Conservation (phyloP, 2,113 vertebrate genomes). For the Triplophysa dalaica region DNA sequence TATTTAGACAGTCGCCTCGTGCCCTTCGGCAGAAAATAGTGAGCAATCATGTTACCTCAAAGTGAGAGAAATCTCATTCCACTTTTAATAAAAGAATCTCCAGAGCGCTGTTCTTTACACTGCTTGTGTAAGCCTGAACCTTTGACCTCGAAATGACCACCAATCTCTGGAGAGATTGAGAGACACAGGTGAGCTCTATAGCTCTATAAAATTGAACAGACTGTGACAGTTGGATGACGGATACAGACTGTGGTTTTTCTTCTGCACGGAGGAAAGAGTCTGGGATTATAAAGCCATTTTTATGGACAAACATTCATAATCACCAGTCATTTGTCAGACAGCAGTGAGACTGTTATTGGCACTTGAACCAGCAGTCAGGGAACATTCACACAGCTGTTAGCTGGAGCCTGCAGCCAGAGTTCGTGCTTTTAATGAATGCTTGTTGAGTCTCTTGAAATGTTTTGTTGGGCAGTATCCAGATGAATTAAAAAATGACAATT, state of each 20-base stretch:
- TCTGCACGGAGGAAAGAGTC: background rate
- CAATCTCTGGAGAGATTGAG: background rate
- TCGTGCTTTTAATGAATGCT: background rate
- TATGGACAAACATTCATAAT: constrained; percentile 19
- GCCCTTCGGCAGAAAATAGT: background rate
- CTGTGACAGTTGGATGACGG: background rate
- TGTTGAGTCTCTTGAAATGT: background rate
- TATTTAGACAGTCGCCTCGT: background rate
- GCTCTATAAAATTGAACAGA: constrained; percentile 6
- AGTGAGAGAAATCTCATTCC: constrained; percentile 7
- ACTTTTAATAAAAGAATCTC: constrained; percentile 30
- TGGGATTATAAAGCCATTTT: background rate
- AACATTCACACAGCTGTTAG: constrained; percentile 3
- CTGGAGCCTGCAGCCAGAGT: background rate
- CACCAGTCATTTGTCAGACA: constrained; percentile 1
- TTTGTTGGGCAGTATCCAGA: background rate
- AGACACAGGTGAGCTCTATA: background rate
- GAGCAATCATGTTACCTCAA: constrained; percentile 7
- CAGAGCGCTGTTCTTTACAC: constrained; percentile 3
- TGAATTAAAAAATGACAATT: too few species aligned
- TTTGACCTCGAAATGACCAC: constrained; percentile 24
- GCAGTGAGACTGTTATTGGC: constrained; percentile 15
- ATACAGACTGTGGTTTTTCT: background rate
- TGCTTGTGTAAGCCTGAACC: background rate
- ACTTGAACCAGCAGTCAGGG: background rate